Conservation (phyloP, 2,888 invertebrate genomes). For the Andrena minutula region DNA sequence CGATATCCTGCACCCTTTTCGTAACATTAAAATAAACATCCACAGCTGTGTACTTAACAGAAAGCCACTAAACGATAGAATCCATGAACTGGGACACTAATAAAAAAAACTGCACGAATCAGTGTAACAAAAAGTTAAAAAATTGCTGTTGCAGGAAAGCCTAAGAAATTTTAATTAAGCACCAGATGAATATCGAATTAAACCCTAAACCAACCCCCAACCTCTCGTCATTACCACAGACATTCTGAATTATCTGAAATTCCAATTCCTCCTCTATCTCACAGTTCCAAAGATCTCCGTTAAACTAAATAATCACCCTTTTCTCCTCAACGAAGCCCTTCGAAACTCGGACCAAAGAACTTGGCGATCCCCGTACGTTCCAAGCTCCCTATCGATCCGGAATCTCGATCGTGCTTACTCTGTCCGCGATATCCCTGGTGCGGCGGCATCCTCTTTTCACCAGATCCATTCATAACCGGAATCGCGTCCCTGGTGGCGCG, state of each 20-base stretch:
- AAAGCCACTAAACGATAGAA: no score
- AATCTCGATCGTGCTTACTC: conserved; percentile 32
- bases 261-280: not conserved
- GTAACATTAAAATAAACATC: no score
- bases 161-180: not conserved
- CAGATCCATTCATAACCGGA: conserved; percentile 5
- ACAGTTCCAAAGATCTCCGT: not conserved
- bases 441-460: not conserved
- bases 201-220: not conserved
- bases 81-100: no score
- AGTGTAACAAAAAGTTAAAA: not conserved
- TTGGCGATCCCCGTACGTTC: not conserved
- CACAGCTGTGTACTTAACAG: no score
- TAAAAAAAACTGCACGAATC: not conserved
- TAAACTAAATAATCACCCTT: not conserved
- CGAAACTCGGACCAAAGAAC: not conserved
- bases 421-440: not conserved
- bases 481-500: not conserved
- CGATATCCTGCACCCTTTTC: no score
- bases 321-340: not conserved
- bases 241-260: no score
- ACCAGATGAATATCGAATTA: not conserved
- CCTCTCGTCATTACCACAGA: no score
- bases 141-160: not conserved
- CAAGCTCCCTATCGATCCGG: not conserved